Base-by-base conservation (phyloP, 2,888 invertebrate species). In the Allacma fusca region DNA sequence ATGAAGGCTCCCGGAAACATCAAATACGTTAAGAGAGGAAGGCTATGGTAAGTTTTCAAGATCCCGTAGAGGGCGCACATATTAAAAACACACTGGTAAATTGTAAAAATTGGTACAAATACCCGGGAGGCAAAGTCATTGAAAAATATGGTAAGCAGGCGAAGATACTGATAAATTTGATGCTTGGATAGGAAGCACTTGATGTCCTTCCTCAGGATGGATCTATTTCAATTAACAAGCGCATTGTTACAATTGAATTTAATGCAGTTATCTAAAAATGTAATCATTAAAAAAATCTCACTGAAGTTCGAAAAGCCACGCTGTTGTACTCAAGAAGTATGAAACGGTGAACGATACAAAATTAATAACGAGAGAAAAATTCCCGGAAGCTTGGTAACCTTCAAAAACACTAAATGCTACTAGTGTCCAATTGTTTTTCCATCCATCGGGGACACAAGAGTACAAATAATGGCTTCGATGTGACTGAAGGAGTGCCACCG, bases 41-140 rank as follows among this genome's bases (percentile, higher is more conserved):
- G 40, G 23, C 1, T 1, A 5, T 43, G n/a, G 43, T 40, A 34
- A 1, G 1, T 21, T 23, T 40, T 69, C 19, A 69, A 13, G 7
- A 29, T 34, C 19, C 21, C 68, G 34, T 40, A 69, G n/a, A 69
- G 21, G 12, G 68, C n/a, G 16, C 40, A 12, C 26, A 69, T 69
- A 24, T 69, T 69, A 40, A 69, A 69, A 40, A 69, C 4, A 24
- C 68, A 69, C 1, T 40, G 43, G 21, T 69, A 69, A 5, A 69
- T 19, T 16, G 43, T 69, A 19, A 69, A 69, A 23, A 69, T 13
- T 12, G 68, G 68, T 4, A 29, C 43, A 23, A 69, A 69, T 13
- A 69, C 40, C 21, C 40, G 1, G 1, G 68, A 69, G 23, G 21
- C 34, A 69, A 34, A 69, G 16, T 69, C 40, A 24, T 69, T 69